Conservation (phyloP, 1,140 invertebrate genomes). For the Drosophila hydei region DNA sequence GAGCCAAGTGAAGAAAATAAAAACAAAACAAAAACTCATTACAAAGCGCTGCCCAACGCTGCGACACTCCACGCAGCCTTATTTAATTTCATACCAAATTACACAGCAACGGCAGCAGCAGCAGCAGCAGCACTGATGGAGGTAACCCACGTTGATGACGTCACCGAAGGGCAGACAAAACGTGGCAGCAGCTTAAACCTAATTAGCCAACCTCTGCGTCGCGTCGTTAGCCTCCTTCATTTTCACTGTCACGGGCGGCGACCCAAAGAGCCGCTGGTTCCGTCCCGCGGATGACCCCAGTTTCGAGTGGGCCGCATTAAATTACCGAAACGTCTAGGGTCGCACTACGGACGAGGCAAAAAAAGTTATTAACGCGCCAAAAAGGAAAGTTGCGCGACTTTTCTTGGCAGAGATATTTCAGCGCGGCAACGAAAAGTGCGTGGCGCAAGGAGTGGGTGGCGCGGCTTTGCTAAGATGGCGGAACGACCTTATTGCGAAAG, state of each 20-base stretch:
- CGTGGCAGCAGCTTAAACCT: conserved; percentile 63
- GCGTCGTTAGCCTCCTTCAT: conserved; percentile 53
- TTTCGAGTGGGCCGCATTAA: conserved; percentile 32
- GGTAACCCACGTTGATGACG: conserved; percentile 56
- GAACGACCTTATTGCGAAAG: conserved; percentile 70
- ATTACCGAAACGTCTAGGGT: conserved; percentile 36
- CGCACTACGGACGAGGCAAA: conserved; percentile 13
- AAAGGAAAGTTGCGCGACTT: conserved; percentile 27
- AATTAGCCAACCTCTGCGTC: conserved; percentile 59
- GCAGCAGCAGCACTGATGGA: conserved; percentile 2
- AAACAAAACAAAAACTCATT: conserved; percentile 78
- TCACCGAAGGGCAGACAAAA: conserved; percentile 42
- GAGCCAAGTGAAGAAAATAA: conserved; percentile 48
- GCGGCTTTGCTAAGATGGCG: conserved; percentile 26
- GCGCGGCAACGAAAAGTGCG: conserved; percentile 13
- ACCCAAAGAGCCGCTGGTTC: conserved; percentile 10
- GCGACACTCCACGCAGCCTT: conserved; percentile 44
- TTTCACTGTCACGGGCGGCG: conserved; percentile 62
- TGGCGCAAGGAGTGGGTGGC: conserved; percentile 19
- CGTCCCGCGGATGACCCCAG: conserved; percentile 32
- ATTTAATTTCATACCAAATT: conserved; percentile 78
- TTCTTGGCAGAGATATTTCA: conserved; percentile 23
- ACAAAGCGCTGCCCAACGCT: conserved; percentile 47
- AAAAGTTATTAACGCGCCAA: conserved; percentile 68
- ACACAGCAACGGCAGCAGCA: conserved; percentile 37